Evolutionary conservation across 2,888 invertebrate genomes (phyloP).

Genomic region (Luperina testacea): DNA sequence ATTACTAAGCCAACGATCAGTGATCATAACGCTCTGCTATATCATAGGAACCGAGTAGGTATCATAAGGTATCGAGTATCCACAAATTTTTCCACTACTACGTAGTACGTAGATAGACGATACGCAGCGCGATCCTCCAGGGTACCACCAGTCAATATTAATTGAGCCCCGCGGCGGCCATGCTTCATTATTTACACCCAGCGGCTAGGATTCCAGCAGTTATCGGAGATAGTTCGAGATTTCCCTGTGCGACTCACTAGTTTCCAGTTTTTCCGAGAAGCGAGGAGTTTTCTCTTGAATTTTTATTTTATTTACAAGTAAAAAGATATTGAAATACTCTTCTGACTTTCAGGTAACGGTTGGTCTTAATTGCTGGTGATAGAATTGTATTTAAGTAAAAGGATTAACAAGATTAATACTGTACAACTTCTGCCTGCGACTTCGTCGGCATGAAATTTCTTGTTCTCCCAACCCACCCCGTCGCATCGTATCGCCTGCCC

Average conservation of each 20-base stretch:
- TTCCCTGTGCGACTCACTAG: slow-evolving; percentile 56
- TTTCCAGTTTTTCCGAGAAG: slow-evolving; percentile 32
- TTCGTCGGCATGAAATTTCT: too few species aligned
- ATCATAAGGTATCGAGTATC: not conserved
- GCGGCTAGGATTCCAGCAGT: slow-evolving; percentile 42
- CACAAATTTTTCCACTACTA: slow-evolving; percentile 38
- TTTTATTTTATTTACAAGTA: slow-evolving; percentile 2
- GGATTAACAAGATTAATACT: too few species aligned
- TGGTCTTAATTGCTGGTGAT: not conserved
- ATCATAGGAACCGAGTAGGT: not conserved
- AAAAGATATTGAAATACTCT: not conserved
- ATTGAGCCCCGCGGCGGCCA: slow-evolving; percentile 65
- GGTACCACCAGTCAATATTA: slow-evolving; percentile 66
- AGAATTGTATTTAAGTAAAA: not conserved
- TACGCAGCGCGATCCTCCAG: slow-evolving; percentile 38
- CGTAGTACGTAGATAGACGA: slow-evolving; percentile 33
- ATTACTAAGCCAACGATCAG: not conserved
- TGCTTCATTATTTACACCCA: slow-evolving; percentile 64
- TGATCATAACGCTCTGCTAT: not conserved
- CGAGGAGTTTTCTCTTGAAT: slow-evolving; percentile 13
- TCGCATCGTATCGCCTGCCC: too few species aligned
- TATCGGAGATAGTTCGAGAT: slow-evolving; percentile 57
- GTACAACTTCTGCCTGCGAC: too few species aligned
- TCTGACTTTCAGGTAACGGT: not conserved
- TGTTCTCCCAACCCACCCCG: too few species aligned